Conservation (phyloP, 2,797 vertebrate species). For the Tenualosa ilisha region DNA sequence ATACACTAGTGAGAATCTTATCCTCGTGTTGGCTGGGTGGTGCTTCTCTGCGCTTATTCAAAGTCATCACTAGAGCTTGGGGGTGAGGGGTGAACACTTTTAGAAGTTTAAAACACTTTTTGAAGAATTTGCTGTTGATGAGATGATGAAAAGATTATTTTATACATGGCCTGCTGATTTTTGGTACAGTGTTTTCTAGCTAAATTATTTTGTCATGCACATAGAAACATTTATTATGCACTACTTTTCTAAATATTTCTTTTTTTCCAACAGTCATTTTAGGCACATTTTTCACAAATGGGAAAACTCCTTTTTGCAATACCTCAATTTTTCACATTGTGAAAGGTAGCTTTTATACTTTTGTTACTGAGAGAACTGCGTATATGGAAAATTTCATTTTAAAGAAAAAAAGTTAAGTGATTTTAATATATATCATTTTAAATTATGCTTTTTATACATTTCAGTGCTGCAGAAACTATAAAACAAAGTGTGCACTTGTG, state of each 20-base stretch:
- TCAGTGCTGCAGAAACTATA: constrained; percentile 99
- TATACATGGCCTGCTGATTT: constrained; percentile 96
- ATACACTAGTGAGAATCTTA: constrained; percentile 86
- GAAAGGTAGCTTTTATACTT: constrained; percentile 99
- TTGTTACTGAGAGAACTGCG: constrained; percentile 99
- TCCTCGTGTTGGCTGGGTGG: constrained; percentile 83
- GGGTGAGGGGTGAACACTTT: constrained; percentile 86
- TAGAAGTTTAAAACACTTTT: constrained; percentile 97
- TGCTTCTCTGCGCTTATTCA: constrained; percentile 87
- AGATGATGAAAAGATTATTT: constrained; percentile 84
- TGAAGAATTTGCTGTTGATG: constrained; percentile 99
- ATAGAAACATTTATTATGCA: constrained; percentile 97
- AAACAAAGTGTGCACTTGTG: constrained; percentile 97
- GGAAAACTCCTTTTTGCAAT: constrained; percentile 99
- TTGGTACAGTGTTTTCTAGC: constrained; percentile 99
- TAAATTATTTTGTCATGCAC: constrained; percentile 97
- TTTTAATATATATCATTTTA: constrained; percentile 99
- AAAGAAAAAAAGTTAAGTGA: constrained; percentile 90
- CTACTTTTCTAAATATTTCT: constrained; percentile 92
- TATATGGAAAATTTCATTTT: constrained; percentile 98
- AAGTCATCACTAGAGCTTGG: constrained; percentile 83
- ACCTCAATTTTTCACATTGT: constrained; percentile 99
- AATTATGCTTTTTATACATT: constrained; percentile 99
- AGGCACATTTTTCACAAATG: constrained; percentile 99
- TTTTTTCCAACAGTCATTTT: constrained; percentile 99